Evolutionary conservation across 2,113 vertebrate genomes (phyloP).

Genomic region (Stomatorhinus ivindoensis): DNA sequence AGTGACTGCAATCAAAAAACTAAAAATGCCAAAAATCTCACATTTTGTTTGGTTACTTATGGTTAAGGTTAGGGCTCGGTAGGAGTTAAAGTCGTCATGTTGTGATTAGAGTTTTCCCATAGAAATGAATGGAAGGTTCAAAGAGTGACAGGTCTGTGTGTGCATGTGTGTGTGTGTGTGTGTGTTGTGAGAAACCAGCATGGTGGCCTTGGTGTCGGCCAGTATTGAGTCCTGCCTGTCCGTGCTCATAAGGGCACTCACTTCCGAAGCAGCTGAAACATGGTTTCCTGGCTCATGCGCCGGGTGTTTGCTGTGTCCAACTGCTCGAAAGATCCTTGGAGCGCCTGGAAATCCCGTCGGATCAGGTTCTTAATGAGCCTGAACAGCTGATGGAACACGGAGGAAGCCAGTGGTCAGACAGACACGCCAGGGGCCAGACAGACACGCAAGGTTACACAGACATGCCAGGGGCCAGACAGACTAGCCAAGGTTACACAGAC

Average conservation of each 20-base stretch:
- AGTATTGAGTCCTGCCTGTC: neutral
- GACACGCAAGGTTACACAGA: no score
- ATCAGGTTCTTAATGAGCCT: slow-evolving; percentile 37
- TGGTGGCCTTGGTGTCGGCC: neutral
- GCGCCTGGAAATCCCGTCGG: slow-evolving; percentile 26
- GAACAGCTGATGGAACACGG: slow-evolving; percentile 26
- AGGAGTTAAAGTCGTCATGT: neutral
- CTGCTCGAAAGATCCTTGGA: slow-evolving; percentile 40
- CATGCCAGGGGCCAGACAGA: no score
- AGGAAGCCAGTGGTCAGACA: neutral
- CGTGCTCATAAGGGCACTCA: neutral
- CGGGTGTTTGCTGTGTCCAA: slow-evolving; percentile 37
- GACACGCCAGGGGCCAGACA: neutral
- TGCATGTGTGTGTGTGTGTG: neutral
- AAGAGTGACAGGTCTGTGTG: neutral
- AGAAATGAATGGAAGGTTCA: neutral
- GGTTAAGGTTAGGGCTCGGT: neutral
- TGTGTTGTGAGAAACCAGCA: neutral
- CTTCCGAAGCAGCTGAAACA: slow-evolving; percentile 37
- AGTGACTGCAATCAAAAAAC: neutral
- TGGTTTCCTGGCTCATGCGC: slow-evolving; percentile 28
- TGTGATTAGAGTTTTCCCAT: neutral
- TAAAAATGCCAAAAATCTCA: neutral
- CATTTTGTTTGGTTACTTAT: neutral
- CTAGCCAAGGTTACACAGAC: neutral